These are phyloP conservation scores for Numenius phaeopus DNA, from an alignment of 2,797 vertebrate species.

Conservation along the genomic window DNA sequence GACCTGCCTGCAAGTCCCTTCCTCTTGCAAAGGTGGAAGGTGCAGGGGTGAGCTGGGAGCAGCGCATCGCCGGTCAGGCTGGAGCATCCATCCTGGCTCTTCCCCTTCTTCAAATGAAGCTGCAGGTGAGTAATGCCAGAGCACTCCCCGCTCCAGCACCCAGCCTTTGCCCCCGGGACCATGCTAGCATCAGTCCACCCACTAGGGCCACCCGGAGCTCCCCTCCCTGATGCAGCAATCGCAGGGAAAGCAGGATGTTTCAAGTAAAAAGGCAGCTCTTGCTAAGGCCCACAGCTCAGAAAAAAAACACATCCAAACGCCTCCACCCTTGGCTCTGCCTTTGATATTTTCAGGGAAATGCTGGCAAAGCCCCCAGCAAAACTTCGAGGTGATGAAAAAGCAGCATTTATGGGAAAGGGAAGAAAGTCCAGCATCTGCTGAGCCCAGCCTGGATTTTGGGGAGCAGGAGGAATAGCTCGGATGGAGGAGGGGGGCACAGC, in stretches of 20 bases:
- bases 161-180: not conserved
- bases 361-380: not conserved
- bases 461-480: not conserved
- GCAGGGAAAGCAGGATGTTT: not conserved
- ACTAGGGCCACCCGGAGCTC: not conserved
- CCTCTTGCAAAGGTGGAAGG: not conserved
- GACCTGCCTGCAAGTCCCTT: not conserved
- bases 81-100: not conserved
- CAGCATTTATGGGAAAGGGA: not conserved
- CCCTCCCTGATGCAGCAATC: not conserved
- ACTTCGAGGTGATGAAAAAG: not conserved
- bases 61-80: rapidly evolving
- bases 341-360: not conserved
- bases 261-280: not conserved
- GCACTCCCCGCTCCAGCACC: rapidly evolving
- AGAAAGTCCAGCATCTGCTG: rapidly evolving
- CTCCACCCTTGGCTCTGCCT: not conserved
- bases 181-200: not conserved
- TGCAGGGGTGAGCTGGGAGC: not conserved
- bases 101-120: not conserved
- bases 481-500: rapidly evolving
- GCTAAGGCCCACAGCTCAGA: not conserved
- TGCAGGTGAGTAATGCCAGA: not conserved
- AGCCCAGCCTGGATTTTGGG: not conserved
- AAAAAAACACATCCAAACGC: rapidly evolving